phyloP scores from a whole-genome alignment of 2,888 invertebrate species.

The Spisula solida region DNA sequence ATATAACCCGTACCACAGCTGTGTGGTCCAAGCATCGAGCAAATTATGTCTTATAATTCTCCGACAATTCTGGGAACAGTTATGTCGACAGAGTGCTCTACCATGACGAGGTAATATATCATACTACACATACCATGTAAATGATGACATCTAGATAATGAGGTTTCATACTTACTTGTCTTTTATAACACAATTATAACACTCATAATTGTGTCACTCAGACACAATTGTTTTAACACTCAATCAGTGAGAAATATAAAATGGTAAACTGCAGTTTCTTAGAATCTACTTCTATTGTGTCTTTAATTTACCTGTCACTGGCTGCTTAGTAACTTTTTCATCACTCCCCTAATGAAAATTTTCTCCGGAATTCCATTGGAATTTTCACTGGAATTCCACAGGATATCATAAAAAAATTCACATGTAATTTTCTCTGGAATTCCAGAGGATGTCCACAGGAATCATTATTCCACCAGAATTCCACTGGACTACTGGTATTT shows the following conservation, averaged over 20 bases:
- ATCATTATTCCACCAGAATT: too few relatives aligned
- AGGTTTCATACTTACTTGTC: slow-evolving; percentile 26
- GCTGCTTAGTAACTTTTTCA: too few relatives aligned
- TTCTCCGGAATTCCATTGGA: too few relatives aligned
- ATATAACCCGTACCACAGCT: background rate
- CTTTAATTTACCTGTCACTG: too few relatives aligned
- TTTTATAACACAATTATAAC: slow-evolving; percentile 3
- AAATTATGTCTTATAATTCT: background rate
- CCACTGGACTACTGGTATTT: too few relatives aligned
- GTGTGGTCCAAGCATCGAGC: background rate
- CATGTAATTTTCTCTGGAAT: too few relatives aligned
- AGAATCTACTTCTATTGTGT: too few relatives aligned
- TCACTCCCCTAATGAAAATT: too few relatives aligned
- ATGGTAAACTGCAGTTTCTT: background rate
- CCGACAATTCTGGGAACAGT: too few relatives aligned
- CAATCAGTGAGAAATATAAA: background rate
- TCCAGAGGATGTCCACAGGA: too few relatives aligned
- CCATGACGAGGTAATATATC: background rate
- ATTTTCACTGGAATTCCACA: too few relatives aligned
- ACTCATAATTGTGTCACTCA: slow-evolving; percentile 13
- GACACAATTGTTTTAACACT: background rate
- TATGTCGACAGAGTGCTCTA: background rate
- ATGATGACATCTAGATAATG: background rate
- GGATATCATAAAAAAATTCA: too few relatives aligned
- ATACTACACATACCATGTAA: slow-evolving; percentile 2